Percentiles rank a stretch among this genome's conserved stretches.
phyloP scores from a whole-genome alignment of 2,888 invertebrate species.

The Apocheima hispidaria region DNA sequence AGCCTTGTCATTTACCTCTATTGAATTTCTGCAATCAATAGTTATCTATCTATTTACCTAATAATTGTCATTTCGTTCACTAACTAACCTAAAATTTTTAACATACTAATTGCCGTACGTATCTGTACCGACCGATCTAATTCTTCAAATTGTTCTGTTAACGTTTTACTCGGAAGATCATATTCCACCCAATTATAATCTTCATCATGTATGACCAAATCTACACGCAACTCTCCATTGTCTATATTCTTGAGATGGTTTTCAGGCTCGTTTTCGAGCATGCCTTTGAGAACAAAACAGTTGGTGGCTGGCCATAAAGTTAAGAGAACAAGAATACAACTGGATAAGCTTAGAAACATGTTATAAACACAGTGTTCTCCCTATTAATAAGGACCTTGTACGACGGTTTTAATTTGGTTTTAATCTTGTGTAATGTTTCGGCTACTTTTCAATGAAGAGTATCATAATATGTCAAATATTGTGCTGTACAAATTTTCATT shows the following conservation, averaged over 20 bases:
- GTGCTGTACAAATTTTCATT: too few relatives aligned
- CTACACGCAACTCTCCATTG: constrained; percentile 56
- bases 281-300: constrained; percentile 12
- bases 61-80: neutral
- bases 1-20: constrained; percentile 35
- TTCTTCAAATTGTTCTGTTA: constrained; percentile 34
- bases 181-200: constrained; percentile 59
- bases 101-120: neutral
- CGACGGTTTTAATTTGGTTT: too few relatives aligned
- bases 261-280: constrained; percentile 4
- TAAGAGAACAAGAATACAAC: constrained; percentile 3
- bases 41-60: too few relatives aligned
- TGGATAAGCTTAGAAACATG: neutral
- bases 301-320: neutral
- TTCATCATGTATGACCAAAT: constrained; percentile 53
- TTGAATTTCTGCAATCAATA: constrained; percentile 48
- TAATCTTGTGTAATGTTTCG: neutral
- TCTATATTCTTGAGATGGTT: neutral
- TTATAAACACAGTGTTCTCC: neutral
- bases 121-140: constrained; percentile 49
- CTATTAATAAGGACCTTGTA: too few relatives aligned
- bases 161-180: constrained; percentile 20
- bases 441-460: neutral
- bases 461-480: too few relatives aligned
- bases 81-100: neutral